Base-by-base conservation (phyloP, 2,888 invertebrate species). In the Blastobasis adustella region DNA sequence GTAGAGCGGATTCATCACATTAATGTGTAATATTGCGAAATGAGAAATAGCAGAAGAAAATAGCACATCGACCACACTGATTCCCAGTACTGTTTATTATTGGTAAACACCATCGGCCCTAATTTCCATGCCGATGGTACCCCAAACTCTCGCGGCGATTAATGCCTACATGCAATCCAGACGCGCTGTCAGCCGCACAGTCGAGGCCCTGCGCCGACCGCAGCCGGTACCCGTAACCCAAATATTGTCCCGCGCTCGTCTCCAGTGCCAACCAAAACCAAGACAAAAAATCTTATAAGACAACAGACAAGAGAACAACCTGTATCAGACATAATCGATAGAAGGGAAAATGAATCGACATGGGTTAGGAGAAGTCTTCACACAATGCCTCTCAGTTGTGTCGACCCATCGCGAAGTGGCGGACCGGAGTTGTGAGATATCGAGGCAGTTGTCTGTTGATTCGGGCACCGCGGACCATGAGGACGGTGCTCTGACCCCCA, bases 401-500 rank as follows among this genome's bases (percentile, higher is more conserved):
- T 23, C 23, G 23, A 23, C 23, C 23, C 23, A 23, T 23, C 23
- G 23, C 23, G 23, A 23, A 23, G 23, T 23, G 23, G 23, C 23
- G 23, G 23, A 23, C 23, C 23, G 23, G 23, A 49, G 57, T 56
- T 50, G 7, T 41, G 68, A 61, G 51, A 61, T 67, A 52, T 58
- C 52, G 39, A 63, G 70, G 23, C 72, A 73, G 51, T 52, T 59
- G 37, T 76, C 76, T 10, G 54, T 67, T 6, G 76, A 80, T 58
- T 77, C 78, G 8, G 79, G 76, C 1, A 72, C 76, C 10, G 67
- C 63, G 8, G 49, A 49, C 36, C n/a, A 49, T 39, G 73, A 70
- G 40, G 66, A 69, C 51, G 69, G 63, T 37, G 63, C 69, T 39
- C 58, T 59, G 36, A 50, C 60, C 37, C 60, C 54, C 46, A 51